Conservation (phyloP, 2,888 invertebrate genomes). For the Strigamia transsilvanica region DNA sequence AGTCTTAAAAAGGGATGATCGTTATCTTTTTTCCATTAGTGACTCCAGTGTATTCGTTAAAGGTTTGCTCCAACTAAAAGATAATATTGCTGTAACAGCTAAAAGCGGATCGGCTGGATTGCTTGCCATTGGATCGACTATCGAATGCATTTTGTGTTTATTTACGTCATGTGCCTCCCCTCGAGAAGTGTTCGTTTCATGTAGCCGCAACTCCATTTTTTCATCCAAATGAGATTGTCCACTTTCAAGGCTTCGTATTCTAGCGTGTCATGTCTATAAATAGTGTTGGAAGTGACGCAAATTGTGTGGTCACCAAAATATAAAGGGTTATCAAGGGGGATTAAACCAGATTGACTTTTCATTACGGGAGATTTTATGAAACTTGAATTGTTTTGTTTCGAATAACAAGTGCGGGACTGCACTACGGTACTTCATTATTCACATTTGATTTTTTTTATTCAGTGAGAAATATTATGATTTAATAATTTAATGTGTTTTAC, state of each 20-base stretch:
- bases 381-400: no score
- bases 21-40: background rate
- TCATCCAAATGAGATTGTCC: constrained; percentile 14
- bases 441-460: no score
- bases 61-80: background rate
- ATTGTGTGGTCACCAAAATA: background rate
- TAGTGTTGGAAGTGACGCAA: background rate
- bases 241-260: constrained; percentile 15
- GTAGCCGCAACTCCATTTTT: background rate
- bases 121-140: background rate
- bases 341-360: background rate
- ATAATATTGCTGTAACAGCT: constrained; percentile 1
- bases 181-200: constrained; percentile 1
- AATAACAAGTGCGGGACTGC: no score
- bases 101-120: background rate
- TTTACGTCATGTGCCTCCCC: background rate
- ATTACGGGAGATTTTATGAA: background rate
- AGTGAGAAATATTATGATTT: no score
- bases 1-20: background rate
- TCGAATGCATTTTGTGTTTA: constrained; percentile 16
- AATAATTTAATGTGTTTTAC: background rate
- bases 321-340: background rate
- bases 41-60: background rate
- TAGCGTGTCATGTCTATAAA: background rate
- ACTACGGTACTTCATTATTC: no score